phyloP scores from a whole-genome alignment of 2,113 vertebrate genomes.

The chimpanzee (Pan troglodytes) region DNA sequence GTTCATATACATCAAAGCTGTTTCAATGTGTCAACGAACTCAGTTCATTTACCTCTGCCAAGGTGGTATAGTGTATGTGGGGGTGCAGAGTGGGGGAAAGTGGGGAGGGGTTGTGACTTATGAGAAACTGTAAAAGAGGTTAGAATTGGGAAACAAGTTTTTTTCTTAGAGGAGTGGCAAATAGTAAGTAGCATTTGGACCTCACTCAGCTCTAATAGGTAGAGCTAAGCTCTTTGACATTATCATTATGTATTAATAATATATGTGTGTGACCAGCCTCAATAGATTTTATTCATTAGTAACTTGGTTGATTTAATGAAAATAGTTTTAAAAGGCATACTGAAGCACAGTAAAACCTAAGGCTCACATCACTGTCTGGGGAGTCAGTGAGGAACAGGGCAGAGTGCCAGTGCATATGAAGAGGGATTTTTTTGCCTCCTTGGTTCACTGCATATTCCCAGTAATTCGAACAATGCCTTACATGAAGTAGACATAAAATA shows the following conservation, averaged over 20 bases:
- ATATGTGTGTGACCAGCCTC: neutral
- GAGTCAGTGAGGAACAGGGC: neutral
- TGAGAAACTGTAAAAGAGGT: constrained; percentile 51
- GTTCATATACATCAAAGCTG: neutral
- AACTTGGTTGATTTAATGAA: neutral
- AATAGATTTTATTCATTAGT: constrained; percentile 31
- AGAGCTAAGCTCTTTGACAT: neutral
- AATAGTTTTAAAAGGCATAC: neutral
- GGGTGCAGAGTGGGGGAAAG: neutral
- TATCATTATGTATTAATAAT: neutral
- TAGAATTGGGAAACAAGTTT: constrained; percentile 51
- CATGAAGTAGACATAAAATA: neutral
- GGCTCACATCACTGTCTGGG: neutral
- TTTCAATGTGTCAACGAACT: neutral
- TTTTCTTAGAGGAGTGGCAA: constrained; percentile 8
- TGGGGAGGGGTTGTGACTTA: constrained; percentile 39
- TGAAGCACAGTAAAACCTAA: neutral
- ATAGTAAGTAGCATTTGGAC: constrained; percentile 37
- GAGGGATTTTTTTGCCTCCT: neutral
- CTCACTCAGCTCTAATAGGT: neutral
- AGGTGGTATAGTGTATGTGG: neutral
- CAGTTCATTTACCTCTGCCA: constrained; percentile 55
- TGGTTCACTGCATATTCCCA: neutral
- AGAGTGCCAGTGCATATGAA: neutral
- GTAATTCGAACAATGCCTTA: neutral